Conservation (phyloP, 2,113 vertebrate species). For the Anhinga anhinga region DNA sequence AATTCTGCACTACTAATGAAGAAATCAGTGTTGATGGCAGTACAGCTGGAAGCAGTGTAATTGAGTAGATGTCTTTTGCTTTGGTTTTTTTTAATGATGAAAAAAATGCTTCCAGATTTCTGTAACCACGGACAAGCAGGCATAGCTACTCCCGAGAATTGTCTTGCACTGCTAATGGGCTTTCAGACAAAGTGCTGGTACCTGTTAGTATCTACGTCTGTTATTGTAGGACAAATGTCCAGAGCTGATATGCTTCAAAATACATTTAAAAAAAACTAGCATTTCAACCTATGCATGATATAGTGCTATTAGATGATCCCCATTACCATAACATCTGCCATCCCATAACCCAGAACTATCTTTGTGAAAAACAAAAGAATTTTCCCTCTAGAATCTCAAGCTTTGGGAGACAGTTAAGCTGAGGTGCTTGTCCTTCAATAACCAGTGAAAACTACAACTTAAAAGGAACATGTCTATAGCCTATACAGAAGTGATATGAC, state of each 20-base stretch:
- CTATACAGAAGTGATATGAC: not conserved
- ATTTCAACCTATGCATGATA: not conserved
- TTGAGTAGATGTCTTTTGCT: not conserved
- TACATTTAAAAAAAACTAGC: not conserved
- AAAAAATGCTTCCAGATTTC: not conserved
- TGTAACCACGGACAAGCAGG: not conserved
- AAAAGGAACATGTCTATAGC: not conserved
- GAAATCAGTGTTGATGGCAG: not conserved
- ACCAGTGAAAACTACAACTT: not conserved
- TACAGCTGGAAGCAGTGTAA: not conserved
- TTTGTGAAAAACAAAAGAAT: not conserved
- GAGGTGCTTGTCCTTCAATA: not conserved
- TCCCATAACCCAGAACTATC: not conserved
- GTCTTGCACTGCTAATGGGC: not conserved
- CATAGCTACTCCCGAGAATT: not conserved
- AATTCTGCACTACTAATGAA: not conserved
- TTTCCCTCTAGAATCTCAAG: not conserved
- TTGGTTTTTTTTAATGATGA: not conserved
- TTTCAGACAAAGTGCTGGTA: not conserved
- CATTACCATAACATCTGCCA: not conserved
- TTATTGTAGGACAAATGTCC: not conserved
- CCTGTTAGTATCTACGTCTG: not conserved
- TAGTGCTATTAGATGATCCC: not conserved
- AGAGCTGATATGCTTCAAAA: not conserved
- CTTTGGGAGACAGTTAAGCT: not conserved